phyloP scores from a whole-genome alignment of 2,888 invertebrate species.

The Ditula angustiorana region DNA sequence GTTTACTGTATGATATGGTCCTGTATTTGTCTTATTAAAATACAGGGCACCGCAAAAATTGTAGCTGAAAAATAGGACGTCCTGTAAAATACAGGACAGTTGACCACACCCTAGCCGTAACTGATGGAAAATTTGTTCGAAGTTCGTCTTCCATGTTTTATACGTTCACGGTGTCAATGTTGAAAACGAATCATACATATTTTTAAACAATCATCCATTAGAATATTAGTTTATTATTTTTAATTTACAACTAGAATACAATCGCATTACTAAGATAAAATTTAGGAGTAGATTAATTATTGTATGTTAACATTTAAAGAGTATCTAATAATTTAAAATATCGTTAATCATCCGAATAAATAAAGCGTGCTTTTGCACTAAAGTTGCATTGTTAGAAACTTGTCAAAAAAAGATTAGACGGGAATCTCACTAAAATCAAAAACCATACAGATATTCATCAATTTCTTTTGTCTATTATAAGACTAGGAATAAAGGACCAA shows the following conservation, averaged over 20 bases:
- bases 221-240: background rate
- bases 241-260: background rate
- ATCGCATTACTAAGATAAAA: background rate
- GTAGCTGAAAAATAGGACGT: no score
- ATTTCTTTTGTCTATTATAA: no score
- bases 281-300: background rate
- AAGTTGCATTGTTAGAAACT: background rate
- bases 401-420: background rate
- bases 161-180: no score
- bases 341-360: background rate
- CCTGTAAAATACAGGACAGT: no score
- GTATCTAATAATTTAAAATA: background rate
- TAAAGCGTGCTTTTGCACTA: background rate
- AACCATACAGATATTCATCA: no score
- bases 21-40: no score
- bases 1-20: no score
- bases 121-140: no score
- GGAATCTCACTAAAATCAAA: background rate
- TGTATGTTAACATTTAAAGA: constrained; percentile 7
- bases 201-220: background rate
- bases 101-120: no score
- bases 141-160: no score
- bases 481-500: no score
- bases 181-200: background rate
- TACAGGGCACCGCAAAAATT: no score